A percentile compares a stretch with the other conserved stretches of the same genome.
Conservation (phyloP, 1,140 invertebrate genomes). For the Drosophila yakuba region DNA sequence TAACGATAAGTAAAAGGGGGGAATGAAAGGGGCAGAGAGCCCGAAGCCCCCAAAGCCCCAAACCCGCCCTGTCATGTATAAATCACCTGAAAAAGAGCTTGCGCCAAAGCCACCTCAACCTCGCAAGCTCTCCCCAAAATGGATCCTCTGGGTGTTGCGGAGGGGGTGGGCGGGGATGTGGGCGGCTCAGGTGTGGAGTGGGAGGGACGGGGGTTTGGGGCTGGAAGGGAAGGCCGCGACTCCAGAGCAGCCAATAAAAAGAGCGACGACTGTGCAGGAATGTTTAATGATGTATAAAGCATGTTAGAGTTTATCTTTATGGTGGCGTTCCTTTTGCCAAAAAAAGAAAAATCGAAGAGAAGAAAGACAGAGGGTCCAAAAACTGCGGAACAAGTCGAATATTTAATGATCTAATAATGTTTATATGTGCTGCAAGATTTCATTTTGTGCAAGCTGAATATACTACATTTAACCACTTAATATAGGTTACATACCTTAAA, state of each 20-base stretch:
- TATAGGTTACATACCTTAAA: too few species aligned
- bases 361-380: conserved; percentile 8
- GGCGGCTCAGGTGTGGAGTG: conserved; percentile 6
- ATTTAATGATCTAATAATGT: conserved; percentile 16
- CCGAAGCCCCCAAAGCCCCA: conserved; percentile 9
- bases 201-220: background rate
- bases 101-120: conserved; percentile 39
- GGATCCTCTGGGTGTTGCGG: conserved; percentile 7
- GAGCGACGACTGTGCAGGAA: conserved; percentile 77
- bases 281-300: conserved; percentile 84
- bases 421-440: too few species aligned
- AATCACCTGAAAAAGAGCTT: conserved; percentile 71
- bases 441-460: too few species aligned
- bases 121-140: conserved; percentile 42
- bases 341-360: conserved; percentile 35
- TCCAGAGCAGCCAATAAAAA: conserved; percentile 68
- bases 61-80: conserved; percentile 72
- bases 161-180: conserved; percentile 2
- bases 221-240: conserved; percentile 2
- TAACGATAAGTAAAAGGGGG: conserved; percentile 58
- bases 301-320: conserved; percentile 84
- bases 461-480: too few species aligned
- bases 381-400: conserved; percentile 20
- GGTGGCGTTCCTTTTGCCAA: conserved; percentile 69
- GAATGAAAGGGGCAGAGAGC: conserved; percentile 17